These are phyloP conservation scores for Coelinius sp. DNA, from an alignment of 2,888 invertebrate species.

Conservation along the genomic window DNA sequence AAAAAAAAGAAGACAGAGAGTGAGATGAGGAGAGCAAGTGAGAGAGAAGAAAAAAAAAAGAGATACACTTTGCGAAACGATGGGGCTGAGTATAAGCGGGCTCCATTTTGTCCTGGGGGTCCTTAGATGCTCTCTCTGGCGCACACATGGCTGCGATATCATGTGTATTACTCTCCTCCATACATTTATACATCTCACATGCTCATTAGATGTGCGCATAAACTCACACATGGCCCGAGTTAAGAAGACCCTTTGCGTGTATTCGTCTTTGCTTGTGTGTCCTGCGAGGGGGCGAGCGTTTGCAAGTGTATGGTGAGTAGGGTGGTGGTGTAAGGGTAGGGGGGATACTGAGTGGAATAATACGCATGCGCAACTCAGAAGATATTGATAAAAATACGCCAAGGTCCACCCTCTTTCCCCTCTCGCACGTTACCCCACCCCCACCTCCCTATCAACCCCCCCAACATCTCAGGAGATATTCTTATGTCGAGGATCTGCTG, in stretches of 20 bases:
- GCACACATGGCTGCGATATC: slow-evolving; percentile 29
- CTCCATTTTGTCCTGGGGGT: slow-evolving; percentile 69
- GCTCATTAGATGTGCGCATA: slow-evolving; percentile 50
- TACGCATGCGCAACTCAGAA: slow-evolving; percentile 66
- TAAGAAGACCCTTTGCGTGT: slow-evolving; percentile 20
- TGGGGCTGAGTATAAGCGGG: slow-evolving; percentile 62
- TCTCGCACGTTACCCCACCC: slow-evolving; percentile 49
- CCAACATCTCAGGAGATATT: slow-evolving; percentile 67
- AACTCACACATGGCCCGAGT: slow-evolving; percentile 37
- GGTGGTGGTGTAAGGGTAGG: slow-evolving; percentile 16
- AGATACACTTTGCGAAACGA: slow-evolving; percentile 64
- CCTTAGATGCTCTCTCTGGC: slow-evolving; percentile 56
- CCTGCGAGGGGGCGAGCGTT: slow-evolving; percentile 1
- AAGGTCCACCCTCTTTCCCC: slow-evolving; percentile 62
- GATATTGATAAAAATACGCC: slow-evolving; percentile 70
- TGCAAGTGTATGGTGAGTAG: slow-evolving; percentile 40
- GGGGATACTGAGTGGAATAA: slow-evolving; percentile 51
- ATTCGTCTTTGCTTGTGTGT: slow-evolving; percentile 2
- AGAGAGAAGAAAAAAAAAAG: slow-evolving; percentile 49
- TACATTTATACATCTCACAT: slow-evolving; percentile 41
- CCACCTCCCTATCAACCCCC: slow-evolving; percentile 36
- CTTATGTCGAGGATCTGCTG: slow-evolving; percentile 64
- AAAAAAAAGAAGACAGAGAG: slow-evolving; percentile 9
- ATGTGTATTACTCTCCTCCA: slow-evolving; percentile 36
- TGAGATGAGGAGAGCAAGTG: neutral